Percentiles rank a stretch among this genome's conserved stretches.
Conservation (phyloP, 2,888 invertebrate species). For the Synanthedon myopaeformis region DNA sequence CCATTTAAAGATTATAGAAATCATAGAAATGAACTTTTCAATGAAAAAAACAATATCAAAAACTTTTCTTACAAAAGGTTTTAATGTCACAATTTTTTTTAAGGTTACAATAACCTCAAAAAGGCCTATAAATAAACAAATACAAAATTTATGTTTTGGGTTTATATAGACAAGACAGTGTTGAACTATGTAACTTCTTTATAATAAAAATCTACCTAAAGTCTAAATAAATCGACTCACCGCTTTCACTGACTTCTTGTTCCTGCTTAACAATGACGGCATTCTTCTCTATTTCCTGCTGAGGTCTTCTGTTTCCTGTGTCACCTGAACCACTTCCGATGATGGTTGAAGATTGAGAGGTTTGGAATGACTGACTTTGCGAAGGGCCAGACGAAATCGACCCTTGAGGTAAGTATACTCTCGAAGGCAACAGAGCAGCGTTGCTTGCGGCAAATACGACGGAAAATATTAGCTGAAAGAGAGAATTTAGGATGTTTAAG, state of each 20-base stretch:
- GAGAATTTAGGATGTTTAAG: not conserved
- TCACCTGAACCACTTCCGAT: conserved; percentile 11
- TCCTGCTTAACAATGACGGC: conserved; percentile 40
- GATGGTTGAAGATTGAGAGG: conserved; percentile 6
- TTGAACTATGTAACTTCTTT: too few species aligned
- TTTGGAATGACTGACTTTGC: conserved; percentile 8
- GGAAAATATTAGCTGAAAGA: conserved; percentile 28
- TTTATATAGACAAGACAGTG: too few species aligned
- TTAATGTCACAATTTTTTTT: too few species aligned
- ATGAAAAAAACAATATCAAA: too few species aligned
- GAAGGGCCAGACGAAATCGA: conserved; percentile 4
- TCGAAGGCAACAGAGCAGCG: conserved; percentile 39
- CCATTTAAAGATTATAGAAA: too few species aligned
- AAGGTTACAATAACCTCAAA: too few species aligned
- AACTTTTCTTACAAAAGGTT: too few species aligned
- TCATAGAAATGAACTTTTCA: too few species aligned
- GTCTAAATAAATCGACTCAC: conserved; percentile 17
- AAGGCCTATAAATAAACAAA: too few species aligned
- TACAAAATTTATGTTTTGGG: too few species aligned
- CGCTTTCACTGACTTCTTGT: conserved; percentile 36
- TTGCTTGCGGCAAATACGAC: conserved; percentile 25
- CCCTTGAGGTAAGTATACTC: conserved; percentile 17
- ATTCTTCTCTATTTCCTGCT: conserved; percentile 39
- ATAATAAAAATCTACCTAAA: too few species aligned
- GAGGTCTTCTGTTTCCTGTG: conserved; percentile 29